phyloP scores from a whole-genome alignment of 2,888 invertebrate genomes.

The Hartigia nigra region DNA sequence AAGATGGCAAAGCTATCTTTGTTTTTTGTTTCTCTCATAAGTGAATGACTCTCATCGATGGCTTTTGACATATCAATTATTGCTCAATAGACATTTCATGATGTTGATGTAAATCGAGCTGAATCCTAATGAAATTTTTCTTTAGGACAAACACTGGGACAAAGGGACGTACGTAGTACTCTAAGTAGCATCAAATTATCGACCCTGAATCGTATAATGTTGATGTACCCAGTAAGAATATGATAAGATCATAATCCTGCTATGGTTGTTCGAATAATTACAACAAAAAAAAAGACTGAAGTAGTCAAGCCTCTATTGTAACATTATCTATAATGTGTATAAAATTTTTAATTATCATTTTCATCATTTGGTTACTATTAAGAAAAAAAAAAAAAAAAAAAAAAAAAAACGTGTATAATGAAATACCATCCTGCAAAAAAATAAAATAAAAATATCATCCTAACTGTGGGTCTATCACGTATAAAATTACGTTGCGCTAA shows the following conservation, averaged over 20 bases:
- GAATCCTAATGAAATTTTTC: background rate
- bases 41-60: background rate
- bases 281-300: background rate
- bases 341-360: background rate
- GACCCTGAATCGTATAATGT: background rate
- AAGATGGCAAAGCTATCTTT: slow-evolving; percentile 32
- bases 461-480: background rate
- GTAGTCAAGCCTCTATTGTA: background rate
- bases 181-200: background rate
- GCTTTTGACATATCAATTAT: background rate
- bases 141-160: slow-evolving; percentile 53
- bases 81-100: background rate
- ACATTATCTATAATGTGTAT: background rate
- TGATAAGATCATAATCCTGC: background rate
- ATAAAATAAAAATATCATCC: background rate
- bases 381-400: background rate
- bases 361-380: background rate
- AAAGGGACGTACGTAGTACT: slow-evolving; percentile 29
- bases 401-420: background rate
- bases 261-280: background rate
- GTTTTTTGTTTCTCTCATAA: slow-evolving; percentile 18
- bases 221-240: background rate
- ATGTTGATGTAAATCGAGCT: background rate
- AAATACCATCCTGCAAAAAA: background rate
- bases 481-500: background rate